These are phyloP conservation scores for Antheraea pernyi DNA, from an alignment of 1,140 invertebrate genomes.

Conservation along the genomic window DNA sequence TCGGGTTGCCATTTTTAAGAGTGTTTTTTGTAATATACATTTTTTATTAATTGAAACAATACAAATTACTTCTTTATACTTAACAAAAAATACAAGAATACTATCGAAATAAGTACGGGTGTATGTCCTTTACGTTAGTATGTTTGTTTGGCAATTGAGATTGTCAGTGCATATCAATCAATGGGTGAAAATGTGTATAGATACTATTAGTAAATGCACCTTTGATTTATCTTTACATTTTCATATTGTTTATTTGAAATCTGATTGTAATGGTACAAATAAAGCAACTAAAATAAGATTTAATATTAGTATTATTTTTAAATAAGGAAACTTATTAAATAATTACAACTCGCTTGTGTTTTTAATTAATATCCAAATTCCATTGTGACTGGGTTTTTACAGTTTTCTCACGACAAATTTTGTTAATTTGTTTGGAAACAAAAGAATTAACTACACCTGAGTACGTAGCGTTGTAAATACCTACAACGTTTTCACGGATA, in stretches of 20 bases:
- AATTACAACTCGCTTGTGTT: conserved; percentile 12
- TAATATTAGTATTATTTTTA: background rate
- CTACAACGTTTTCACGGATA: conserved; percentile 28
- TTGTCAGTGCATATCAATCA: too few relatives aligned
- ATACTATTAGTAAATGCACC: too few relatives aligned
- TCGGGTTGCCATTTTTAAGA: background rate
- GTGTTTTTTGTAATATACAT: conserved; percentile 30
- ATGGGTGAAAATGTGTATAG: too few relatives aligned
- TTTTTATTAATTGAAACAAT: background rate
- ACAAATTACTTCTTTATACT: too few relatives aligned
- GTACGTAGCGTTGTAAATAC: conserved; percentile 17
- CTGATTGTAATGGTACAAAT: too few relatives aligned
- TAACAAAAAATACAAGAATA: too few relatives aligned
- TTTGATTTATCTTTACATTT: too few relatives aligned
- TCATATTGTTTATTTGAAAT: too few relatives aligned
- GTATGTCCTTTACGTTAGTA: too few relatives aligned
- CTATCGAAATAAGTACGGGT: too few relatives aligned
- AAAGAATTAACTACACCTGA: conserved; percentile 37
- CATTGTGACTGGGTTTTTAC: conserved; percentile 19
- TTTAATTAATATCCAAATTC: conserved; percentile 42
- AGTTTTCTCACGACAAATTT: conserved; percentile 25
- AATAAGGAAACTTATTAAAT: background rate
- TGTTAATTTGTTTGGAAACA: conserved; percentile 38
- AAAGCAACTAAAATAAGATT: background rate
- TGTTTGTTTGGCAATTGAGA: too few relatives aligned